Base-by-base conservation (phyloP, 2,113 vertebrate genomes). In the Sarotherodon lohbergeri region DNA sequence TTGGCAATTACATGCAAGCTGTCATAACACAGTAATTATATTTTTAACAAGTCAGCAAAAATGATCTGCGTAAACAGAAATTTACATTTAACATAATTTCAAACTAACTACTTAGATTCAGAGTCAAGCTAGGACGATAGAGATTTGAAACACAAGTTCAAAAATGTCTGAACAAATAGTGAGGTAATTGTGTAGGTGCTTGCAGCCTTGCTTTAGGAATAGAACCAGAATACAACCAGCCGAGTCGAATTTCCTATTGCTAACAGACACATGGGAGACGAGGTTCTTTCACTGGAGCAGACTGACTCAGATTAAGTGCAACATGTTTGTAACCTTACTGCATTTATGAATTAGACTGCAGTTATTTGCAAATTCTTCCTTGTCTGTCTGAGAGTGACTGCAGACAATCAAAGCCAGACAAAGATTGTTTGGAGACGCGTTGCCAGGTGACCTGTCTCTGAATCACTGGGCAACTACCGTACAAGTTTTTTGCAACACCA, bases 151-250 rank as follows among this genome's bases (percentile, higher is more conserved):
- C 43, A 2, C 24, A 5, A 76, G 24, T 76, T 76, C 22, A 71
- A 0, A 71, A 43, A 24, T 0, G n/a, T 24, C 68, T 76, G 41
- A 46, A 76, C 41, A 76, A 76, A 48, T 76, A 48, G 7, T 19
- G 43, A 50, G 10, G 24, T 50, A 0, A 19, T 8, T 39, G 63
- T 39, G 19, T 68, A 68, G 63, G 63, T 22, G 63, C 34, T 22
- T 19, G 3, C 34, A 66, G 34, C 61, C 34, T 39, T 39, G 34
- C 10, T 66, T 66, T 66, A 66, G 34, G 61, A 66, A 66, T 66
- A n/a, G 0, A 13, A n/a, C 61, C 61, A 5, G 61, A 39, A 66
- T 39, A n/a, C 61, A 66, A 39, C 19, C 34, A 66, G 11, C 61
- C 5, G 61, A 68, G 34, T 48, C 2, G 14, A 48, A 24, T 48